Evolutionary conservation across 2,797 vertebrate species (phyloP).

Genomic region (Tinamus major): DNA sequence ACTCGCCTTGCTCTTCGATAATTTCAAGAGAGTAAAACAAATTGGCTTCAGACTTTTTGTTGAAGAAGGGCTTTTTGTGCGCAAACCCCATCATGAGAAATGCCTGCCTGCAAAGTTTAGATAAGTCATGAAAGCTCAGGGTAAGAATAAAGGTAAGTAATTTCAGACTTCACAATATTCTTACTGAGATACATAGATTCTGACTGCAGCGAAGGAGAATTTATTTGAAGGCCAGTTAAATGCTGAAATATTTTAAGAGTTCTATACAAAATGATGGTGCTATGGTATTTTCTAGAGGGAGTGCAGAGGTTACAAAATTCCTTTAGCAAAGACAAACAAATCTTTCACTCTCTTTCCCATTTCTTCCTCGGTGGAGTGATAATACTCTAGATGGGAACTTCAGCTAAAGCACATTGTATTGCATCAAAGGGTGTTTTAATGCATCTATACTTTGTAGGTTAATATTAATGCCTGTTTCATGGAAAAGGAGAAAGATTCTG

Average conservation of each 20-base stretch:
- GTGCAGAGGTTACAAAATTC: background rate
- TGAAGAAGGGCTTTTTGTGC: background rate
- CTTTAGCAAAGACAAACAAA: background rate
- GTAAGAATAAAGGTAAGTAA: conserved; percentile 4
- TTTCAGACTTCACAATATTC: background rate
- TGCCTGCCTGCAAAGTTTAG: conserved; percentile 9
- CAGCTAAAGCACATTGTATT: background rate
- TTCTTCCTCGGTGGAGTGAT: background rate
- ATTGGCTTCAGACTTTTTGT: background rate
- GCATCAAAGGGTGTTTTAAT: background rate
- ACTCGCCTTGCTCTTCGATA: background rate
- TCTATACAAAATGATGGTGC: background rate
- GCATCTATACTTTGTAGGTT: background rate
- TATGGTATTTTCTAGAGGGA: background rate
- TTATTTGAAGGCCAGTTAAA: background rate
- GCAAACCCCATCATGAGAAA: background rate
- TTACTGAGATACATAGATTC: background rate
- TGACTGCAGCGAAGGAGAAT: background rate
- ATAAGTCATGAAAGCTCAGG: background rate
- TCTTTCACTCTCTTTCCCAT: background rate
- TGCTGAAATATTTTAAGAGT: background rate
- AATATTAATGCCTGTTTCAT: background rate
- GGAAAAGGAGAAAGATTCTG: background rate
- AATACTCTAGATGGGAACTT: background rate
- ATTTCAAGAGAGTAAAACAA: background rate